phyloP scores from a whole-genome alignment of 2,888 invertebrate species.

The Pseudolycoriella hygida region DNA sequence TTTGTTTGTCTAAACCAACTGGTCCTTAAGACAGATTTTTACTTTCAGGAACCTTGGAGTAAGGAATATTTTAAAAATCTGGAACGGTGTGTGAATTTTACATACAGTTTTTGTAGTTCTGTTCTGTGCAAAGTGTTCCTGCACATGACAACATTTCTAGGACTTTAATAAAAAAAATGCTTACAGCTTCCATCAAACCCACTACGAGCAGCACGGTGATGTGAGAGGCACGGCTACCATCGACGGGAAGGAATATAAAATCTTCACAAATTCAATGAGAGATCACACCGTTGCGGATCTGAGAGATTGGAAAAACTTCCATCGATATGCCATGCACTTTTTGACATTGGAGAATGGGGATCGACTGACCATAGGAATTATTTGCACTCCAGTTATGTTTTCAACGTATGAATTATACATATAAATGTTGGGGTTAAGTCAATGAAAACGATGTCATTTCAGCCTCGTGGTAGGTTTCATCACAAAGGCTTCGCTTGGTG shows the following conservation, averaged over 20 bases:
- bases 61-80: too few species aligned
- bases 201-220: conserved; percentile 57
- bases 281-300: conserved; percentile 49
- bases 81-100: too few species aligned
- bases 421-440: too few species aligned
- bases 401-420: conserved; percentile 35
- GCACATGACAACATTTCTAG: too few species aligned
- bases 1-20: too few species aligned
- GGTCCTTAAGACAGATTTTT: too few species aligned
- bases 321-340: conserved; percentile 52
- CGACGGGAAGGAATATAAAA: conserved; percentile 30
- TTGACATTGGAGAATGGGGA: conserved; percentile 50
- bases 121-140: too few species aligned
- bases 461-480: not conserved
- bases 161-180: not conserved
- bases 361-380: conserved; percentile 42
- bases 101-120: too few species aligned
- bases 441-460: too few species aligned
- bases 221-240: conserved; percentile 37
- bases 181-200: conserved; percentile 48
- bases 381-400: conserved; percentile 43
- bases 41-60: too few species aligned
- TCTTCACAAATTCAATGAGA: conserved; percentile 42
- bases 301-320: conserved; percentile 47
- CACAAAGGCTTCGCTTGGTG: not conserved